Evolutionary conservation across 2,797 vertebrate genomes (phyloP).

Genomic region (Eulemur mongoz): DNA sequence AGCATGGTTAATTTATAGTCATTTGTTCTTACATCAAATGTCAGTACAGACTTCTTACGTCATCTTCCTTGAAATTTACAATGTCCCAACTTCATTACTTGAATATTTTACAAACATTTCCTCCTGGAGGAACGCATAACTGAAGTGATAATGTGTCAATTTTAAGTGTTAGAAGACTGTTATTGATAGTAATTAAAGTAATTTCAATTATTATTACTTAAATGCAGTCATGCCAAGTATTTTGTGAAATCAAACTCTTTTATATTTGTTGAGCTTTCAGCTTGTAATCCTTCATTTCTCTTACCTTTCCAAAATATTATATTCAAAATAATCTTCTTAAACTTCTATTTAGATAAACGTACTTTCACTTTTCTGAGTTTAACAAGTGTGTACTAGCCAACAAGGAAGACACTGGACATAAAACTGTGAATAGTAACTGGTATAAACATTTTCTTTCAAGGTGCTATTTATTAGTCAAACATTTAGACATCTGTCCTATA

Average conservation of each 20-base stretch:
- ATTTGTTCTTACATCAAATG: background rate
- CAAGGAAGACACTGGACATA: background rate
- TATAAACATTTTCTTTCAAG: background rate
- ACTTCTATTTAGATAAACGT: background rate
- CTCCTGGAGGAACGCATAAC: background rate
- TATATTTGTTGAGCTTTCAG: background rate
- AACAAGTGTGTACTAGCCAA: background rate
- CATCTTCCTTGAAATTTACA: conserved; percentile 10
- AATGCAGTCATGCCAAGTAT: background rate
- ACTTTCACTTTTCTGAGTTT: background rate
- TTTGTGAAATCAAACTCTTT: background rate
- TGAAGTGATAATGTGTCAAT: background rate
- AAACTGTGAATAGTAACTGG: background rate
- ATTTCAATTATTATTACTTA: conserved; percentile 16
- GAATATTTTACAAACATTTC: background rate
- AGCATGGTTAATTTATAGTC: background rate
- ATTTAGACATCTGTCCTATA: background rate
- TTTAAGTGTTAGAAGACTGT: background rate
- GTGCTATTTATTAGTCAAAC: background rate
- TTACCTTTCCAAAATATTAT: background rate
- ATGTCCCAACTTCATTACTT: background rate
- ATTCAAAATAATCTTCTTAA: background rate
- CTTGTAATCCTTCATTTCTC: background rate
- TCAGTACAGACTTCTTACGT: background rate
- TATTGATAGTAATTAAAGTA: background rate